phyloP scores from a whole-genome alignment of 2,797 vertebrate species.

The Xenops minutus region DNA sequence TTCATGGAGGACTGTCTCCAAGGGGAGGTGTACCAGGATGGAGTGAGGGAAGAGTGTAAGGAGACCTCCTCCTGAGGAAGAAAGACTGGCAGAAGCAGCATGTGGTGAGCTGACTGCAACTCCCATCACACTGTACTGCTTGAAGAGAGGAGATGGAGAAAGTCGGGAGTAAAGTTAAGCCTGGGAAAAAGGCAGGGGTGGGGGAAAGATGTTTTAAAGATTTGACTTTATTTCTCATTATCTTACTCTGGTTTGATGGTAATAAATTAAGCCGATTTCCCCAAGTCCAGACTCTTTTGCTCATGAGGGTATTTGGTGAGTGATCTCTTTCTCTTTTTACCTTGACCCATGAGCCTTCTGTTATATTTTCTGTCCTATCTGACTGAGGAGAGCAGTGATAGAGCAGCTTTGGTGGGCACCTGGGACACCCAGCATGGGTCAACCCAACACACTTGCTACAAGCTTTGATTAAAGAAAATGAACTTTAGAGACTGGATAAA shows the following conservation, averaged over 20 bases:
- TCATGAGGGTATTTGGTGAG: background rate
- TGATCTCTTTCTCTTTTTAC: background rate
- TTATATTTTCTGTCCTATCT: background rate
- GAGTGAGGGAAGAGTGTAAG: background rate
- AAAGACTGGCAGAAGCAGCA: background rate
- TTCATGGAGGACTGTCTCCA: background rate
- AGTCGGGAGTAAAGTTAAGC: background rate
- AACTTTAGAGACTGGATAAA: background rate
- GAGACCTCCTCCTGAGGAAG: background rate
- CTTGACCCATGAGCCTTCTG: background rate
- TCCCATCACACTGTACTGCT: background rate
- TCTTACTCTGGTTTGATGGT: background rate
- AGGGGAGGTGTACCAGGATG: background rate
- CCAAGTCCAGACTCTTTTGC: background rate
- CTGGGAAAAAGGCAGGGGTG: background rate
- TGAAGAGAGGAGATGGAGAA: background rate
- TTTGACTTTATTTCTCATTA: background rate
- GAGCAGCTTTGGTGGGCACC: background rate
- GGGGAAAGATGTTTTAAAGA: background rate
- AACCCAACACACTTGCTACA: background rate
- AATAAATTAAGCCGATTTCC: background rate
- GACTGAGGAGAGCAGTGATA: background rate
- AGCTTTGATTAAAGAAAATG: background rate
- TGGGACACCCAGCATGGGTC: background rate
- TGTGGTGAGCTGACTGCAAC: background rate